These are phyloP conservation scores for Quadroppia sp. DNA, from an alignment of 2,888 invertebrate genomes.

Conservation along the genomic window DNA sequence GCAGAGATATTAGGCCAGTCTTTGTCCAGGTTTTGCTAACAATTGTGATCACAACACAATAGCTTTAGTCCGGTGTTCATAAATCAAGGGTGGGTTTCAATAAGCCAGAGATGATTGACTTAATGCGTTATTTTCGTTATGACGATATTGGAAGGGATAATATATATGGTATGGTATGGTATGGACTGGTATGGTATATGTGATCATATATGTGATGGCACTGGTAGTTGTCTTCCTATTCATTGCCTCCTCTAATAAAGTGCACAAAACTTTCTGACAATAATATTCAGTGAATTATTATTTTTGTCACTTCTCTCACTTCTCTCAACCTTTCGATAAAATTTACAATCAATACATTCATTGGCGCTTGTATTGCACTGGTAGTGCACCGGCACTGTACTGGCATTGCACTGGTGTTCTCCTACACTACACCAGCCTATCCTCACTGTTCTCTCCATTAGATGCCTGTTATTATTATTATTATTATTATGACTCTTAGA, in stretches of 20 bases:
- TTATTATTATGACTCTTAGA: conserved; percentile 29
- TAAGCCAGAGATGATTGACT: conserved; percentile 30
- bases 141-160: conserved; percentile 30
- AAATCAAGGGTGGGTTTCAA: conserved; percentile 35
- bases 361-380: not conserved
- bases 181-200: too few relatives aligned
- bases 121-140: conserved; percentile 36
- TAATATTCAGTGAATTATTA: conserved; percentile 27
- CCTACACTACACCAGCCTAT: not conserved
- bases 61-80: conserved; percentile 35
- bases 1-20: conserved; percentile 34
- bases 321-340: conserved; percentile 25
- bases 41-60: conserved; percentile 28
- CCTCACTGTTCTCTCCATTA: conserved; percentile 1
- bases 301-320: conserved; percentile 13
- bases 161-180: too few relatives aligned
- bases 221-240: conserved; percentile 26
- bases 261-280: conserved; percentile 17
- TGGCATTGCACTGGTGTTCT: not conserved
- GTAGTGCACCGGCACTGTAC: not conserved
- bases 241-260: conserved; percentile 32
- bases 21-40: conserved; percentile 34
- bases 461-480: conserved; percentile 4
- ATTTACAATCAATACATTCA: conserved; percentile 21
- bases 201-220: conserved; percentile 23